Base-by-base conservation (phyloP, 2,888 invertebrate genomes). In the Aphodius sticticus region DNA sequence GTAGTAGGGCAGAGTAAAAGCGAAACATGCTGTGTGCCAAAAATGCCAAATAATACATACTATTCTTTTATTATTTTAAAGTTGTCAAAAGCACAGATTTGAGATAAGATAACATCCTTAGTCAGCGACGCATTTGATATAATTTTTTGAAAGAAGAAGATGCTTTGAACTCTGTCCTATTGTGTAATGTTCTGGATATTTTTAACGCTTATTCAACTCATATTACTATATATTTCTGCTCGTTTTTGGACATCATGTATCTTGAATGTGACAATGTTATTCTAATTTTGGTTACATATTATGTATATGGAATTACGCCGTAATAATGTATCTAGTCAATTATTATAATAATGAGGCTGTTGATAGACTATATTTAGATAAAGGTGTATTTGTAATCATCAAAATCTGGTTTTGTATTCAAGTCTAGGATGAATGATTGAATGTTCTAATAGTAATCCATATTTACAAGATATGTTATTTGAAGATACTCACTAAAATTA, bases 301-400 rank as follows among this genome's bases (percentile, higher is more conserved):
- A 53, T 26, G 26, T 26, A 26, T 53, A 53, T 7, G 53, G 12
- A 9, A 53, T 12, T 9, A 53, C 53, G 7, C 53, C 12, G 53
- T 53, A 53, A 53, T 53, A 53, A 53, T 53, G 53, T 53, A 53
- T 53, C 53, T 53, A 53, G 53, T 53, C 53, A 53, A 53, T 53
- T 53, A 53, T 53, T 53, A 53, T 53, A 53, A 53, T 9, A 53
- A 53, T 53, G 53, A 53, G 53, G 53, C 53, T 53, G 53, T 53
- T 53, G 1, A 53, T 53, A 53, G 53, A 53, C 12, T 53, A 9
- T 9, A 53, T 53, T 53, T 53, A 53, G 9, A 53, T 53, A 53
- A 5, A 53, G 53, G 53, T 53, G 53, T 53, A 53, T 53, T 53
- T 2, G 53, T 53, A 53, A 53, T n/a, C 53, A 53, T 53, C 53